These are phyloP conservation scores for Tribolium castaneum DNA, from an alignment of 1,140 invertebrate genomes.

Conservation along the genomic window DNA sequence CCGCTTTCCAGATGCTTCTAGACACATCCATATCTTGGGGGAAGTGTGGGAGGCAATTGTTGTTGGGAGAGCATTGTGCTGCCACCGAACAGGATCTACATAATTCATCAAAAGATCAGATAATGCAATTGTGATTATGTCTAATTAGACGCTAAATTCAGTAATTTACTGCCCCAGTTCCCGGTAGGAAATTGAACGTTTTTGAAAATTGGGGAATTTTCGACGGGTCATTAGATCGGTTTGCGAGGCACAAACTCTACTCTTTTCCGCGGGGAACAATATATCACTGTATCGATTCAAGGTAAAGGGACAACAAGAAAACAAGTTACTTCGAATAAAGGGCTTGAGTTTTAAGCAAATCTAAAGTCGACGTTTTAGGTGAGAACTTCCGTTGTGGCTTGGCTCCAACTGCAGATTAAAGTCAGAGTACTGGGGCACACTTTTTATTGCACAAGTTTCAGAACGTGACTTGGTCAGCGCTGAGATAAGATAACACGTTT, in stretches of 20 bases:
- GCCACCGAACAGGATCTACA: background rate
- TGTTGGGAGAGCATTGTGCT: background rate
- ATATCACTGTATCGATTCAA: slow-evolving; percentile 8
- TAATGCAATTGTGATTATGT: background rate
- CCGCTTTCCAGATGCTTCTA: slow-evolving; percentile 23
- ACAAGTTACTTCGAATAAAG: slow-evolving; percentile 11
- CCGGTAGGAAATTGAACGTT: slow-evolving; percentile 3
- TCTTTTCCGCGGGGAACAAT: slow-evolving; percentile 6
- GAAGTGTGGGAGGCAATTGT: background rate
- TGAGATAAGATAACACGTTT: slow-evolving; percentile 12
- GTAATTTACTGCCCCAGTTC: background rate
- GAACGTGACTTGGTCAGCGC: slow-evolving; percentile 5
- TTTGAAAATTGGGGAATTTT: background rate
- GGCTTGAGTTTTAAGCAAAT: slow-evolving; percentile 23
- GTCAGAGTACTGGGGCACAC: background rate
- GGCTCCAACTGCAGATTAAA: slow-evolving; percentile 11
- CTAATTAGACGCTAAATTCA: background rate
- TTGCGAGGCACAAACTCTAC: background rate
- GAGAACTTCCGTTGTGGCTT: slow-evolving; percentile 2
- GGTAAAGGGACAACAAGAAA: background rate
- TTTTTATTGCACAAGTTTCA: slow-evolving; percentile 28
- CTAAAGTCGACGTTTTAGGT: slow-evolving; percentile 11
- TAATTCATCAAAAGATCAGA: background rate
- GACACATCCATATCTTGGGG: slow-evolving; percentile 20
- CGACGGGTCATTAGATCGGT: slow-evolving; percentile 6